phyloP scores from a whole-genome alignment of 2,113 vertebrate genomes.

The Pterocles gutturalis region DNA sequence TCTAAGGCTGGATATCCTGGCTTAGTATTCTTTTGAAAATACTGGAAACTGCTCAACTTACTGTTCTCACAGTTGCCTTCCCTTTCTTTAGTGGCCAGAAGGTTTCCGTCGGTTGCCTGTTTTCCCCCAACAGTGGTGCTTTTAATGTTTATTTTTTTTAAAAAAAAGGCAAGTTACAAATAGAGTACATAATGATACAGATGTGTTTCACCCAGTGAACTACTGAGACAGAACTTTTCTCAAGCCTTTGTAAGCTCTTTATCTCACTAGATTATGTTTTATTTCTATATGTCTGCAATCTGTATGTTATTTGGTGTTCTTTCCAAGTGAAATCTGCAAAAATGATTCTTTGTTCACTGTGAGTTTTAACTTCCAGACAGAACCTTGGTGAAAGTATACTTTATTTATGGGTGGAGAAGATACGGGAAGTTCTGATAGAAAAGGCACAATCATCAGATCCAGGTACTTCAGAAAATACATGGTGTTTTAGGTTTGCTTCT shows the following conservation, averaged over 20 bases:
- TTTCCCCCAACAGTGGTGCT: neutral
- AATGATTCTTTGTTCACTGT: neutral
- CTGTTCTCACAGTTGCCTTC: neutral
- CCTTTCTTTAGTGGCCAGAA: neutral
- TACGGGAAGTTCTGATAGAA: slow-evolving; percentile 89
- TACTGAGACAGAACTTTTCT: neutral
- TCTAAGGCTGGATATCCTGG: neutral
- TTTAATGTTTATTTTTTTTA: neutral
- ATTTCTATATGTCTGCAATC: neutral
- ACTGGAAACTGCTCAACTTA: neutral
- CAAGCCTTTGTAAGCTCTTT: neutral
- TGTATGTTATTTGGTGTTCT: neutral
- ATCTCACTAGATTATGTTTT: neutral
- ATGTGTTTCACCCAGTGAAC: neutral
- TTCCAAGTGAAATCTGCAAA: neutral
- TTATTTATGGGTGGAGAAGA: slow-evolving; percentile 95
- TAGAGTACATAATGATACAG: neutral
- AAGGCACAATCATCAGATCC: slow-evolving; percentile 82
- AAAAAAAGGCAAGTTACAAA: neutral
- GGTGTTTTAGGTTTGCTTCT: neutral
- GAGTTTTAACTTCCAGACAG: slow-evolving; percentile 81
- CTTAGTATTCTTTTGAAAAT: neutral
- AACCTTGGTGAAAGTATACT: slow-evolving; percentile 93
- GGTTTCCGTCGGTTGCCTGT: neutral
- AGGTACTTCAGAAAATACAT: slow-evolving; percentile 79